Evolutionary conservation across 1,140 invertebrate genomes (phyloP).

Genomic region (Drosophila miranda): DNA sequence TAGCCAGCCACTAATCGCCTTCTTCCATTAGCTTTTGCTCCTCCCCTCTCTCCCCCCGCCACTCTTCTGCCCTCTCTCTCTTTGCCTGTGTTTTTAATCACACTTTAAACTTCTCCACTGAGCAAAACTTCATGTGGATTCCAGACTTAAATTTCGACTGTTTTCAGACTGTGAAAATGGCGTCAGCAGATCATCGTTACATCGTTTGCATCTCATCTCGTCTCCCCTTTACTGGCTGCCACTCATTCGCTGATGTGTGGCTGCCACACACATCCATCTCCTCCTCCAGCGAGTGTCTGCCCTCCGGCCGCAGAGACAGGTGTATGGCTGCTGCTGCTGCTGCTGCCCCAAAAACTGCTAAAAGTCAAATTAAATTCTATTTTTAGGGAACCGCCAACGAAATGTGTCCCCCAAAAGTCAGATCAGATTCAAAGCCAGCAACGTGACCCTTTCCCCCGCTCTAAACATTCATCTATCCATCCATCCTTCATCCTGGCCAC

Average conservation of each 20-base stretch:
- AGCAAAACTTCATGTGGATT: too few species aligned
- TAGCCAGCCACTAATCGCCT: constrained; percentile 27
- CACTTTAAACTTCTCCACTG: too few species aligned
- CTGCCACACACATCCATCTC: too few species aligned
- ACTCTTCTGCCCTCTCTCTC: too few species aligned
- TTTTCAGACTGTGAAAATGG: too few species aligned
- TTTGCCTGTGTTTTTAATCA: too few species aligned
- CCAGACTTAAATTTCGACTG: too few species aligned
- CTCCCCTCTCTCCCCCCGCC: background rate
- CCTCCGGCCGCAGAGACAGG: constrained; percentile 8
- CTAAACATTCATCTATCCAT: background rate
- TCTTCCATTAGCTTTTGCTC: constrained; percentile 33
- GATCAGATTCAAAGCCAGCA: background rate
- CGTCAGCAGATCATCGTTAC: too few species aligned
- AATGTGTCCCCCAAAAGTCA: constrained; percentile 14
- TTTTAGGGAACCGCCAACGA: constrained; percentile 25
- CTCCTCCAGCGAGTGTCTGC: too few species aligned
- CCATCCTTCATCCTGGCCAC: background rate
- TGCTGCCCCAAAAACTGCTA: constrained; percentile 16
- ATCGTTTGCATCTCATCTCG: too few species aligned
- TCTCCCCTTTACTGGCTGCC: too few species aligned
- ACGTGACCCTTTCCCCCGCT: constrained; percentile 5
- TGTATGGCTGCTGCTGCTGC: constrained; percentile 25
- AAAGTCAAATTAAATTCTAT: constrained; percentile 60
- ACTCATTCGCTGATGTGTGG: too few species aligned